phyloP scores from a whole-genome alignment of 2,113 vertebrate genomes.

The Pollimyrus isidori region DNA sequence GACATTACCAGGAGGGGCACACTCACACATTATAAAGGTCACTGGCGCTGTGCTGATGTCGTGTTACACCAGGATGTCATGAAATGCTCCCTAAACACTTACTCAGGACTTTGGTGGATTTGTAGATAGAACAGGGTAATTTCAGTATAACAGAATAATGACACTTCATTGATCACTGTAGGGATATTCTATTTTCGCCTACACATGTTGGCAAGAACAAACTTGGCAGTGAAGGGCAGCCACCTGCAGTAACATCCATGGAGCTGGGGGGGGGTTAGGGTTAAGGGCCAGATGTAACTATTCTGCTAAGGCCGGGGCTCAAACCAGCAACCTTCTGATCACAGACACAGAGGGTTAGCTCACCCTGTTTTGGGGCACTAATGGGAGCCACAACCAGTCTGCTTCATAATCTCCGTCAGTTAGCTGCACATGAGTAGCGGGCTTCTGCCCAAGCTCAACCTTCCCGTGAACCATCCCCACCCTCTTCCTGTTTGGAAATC shows the following conservation, averaged over 20 bases:
- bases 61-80: background rate
- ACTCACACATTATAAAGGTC: background rate
- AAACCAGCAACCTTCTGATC: background rate
- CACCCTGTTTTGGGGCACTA: background rate
- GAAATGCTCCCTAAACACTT: background rate
- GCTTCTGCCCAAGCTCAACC: background rate
- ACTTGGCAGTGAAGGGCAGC: background rate
- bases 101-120: background rate
- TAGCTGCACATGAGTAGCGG: background rate
- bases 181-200: background rate
- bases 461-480: conserved; percentile 13
- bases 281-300: background rate
- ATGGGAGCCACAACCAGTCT: background rate
- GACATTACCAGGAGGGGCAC: conserved; percentile 21
- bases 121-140: background rate
- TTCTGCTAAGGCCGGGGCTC: background rate
- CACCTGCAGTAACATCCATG: background rate
- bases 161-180: background rate
- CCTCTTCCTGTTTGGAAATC: conserved; percentile 28
- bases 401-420: background rate
- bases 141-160: background rate
- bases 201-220: background rate
- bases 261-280: background rate
- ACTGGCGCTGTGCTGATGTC: background rate
- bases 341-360: background rate